Evolutionary conservation across 2,888 invertebrate genomes (phyloP).

Genomic region (Drosophila colorata): DNA sequence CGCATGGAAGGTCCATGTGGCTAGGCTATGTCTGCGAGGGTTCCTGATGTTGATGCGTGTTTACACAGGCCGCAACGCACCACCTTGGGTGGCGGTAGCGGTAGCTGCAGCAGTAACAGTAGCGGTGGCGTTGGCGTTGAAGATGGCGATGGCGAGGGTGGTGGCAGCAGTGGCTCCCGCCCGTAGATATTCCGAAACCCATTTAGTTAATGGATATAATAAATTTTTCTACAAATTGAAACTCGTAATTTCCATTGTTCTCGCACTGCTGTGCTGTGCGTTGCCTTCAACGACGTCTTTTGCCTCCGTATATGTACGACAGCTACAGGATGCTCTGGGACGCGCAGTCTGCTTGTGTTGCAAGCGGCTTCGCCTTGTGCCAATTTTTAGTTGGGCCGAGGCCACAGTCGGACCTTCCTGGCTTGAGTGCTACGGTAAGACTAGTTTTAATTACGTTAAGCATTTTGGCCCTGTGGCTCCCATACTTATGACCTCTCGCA

Average conservation of each 20-base stretch:
- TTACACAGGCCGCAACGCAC: constrained; percentile 58
- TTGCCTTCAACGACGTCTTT: constrained; percentile 41
- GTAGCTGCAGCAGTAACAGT: neutral
- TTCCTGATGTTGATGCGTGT: constrained; percentile 64
- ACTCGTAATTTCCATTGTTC: constrained; percentile 84
- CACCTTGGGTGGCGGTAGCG: constrained; percentile 36
- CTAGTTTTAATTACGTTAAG: constrained; percentile 82
- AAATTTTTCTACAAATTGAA: constrained; percentile 85
- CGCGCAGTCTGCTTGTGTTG: constrained; percentile 7
- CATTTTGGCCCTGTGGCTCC: constrained; percentile 42
- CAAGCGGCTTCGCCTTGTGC: constrained; percentile 12
- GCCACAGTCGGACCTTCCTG: constrained; percentile 17
- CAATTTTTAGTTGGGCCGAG: constrained; percentile 24
- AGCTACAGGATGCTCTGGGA: constrained; percentile 11
- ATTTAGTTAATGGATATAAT: constrained; percentile 85
- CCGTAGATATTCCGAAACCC: constrained; percentile 80
- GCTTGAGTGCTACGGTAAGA: constrained; percentile 48
- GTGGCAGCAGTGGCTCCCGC: constrained; percentile 24
- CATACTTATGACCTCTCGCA: neutral
- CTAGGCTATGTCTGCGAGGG: constrained; percentile 54
- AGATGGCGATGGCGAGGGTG: neutral
- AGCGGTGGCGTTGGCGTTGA: constrained; percentile 7
- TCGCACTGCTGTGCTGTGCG: constrained; percentile 60
- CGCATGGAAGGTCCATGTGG: constrained; percentile 58
- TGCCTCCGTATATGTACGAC: constrained; percentile 17